Conservation (phyloP, 2,888 invertebrate genomes). For the Dasypogon diadema region DNA sequence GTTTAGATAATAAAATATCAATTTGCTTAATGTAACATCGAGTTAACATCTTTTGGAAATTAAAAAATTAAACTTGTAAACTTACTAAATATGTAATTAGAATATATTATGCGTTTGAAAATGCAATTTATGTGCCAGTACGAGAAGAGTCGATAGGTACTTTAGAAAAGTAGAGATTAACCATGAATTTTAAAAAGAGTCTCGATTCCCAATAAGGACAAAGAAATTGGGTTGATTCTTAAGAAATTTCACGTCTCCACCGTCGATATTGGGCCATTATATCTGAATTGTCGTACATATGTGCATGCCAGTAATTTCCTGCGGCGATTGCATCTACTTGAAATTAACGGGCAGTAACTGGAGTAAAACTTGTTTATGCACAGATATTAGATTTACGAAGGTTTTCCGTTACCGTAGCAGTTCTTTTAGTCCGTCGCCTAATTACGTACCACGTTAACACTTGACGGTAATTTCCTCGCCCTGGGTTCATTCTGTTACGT, state of each 20-base stretch:
- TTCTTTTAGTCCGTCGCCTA: constrained; percentile 29
- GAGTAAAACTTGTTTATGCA: constrained; percentile 18
- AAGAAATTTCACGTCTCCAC: constrained; percentile 17
- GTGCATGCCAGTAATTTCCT: background rate
- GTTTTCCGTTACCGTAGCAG: background rate
- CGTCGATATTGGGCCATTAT: background rate
- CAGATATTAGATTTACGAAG: constrained; percentile 2
- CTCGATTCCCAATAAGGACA: background rate
- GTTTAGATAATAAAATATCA: too few relatives aligned
- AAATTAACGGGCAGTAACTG: constrained; percentile 23
- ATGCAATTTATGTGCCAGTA: too few relatives aligned
- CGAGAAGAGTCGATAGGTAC: too few relatives aligned
- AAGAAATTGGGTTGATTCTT: too few relatives aligned
- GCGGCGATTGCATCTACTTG: constrained; percentile 12
- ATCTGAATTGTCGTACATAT: background rate
- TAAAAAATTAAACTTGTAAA: too few relatives aligned
- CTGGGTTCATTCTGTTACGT: background rate
- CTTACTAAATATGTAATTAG: too few relatives aligned
- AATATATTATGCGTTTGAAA: too few relatives aligned
- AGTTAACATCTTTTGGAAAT: too few relatives aligned
- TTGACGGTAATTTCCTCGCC: constrained; percentile 15
- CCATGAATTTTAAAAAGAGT: too few relatives aligned
- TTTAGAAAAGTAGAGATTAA: too few relatives aligned
- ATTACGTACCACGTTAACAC: constrained; percentile 27
- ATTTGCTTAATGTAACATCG: too few relatives aligned